These are phyloP conservation scores for Cavia porcellus DNA, from an alignment of 2,113 vertebrate species.

Conservation along the genomic window DNA sequence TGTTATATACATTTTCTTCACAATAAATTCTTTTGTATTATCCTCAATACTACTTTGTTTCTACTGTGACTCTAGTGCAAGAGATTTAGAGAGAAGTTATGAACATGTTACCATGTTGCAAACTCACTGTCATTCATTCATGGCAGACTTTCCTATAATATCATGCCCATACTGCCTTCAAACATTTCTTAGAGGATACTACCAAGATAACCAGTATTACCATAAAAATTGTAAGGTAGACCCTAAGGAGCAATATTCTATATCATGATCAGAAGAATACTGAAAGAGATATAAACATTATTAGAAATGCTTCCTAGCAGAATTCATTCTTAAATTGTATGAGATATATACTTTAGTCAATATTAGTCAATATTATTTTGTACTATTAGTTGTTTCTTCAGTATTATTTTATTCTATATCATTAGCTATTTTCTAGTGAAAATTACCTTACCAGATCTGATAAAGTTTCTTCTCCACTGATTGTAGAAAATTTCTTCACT, in stretches of 20 bases:
- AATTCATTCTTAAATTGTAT: conserved; percentile 60
- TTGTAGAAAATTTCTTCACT: conserved; percentile 93
- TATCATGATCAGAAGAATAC: background rate
- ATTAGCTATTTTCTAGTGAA: conserved; percentile 64
- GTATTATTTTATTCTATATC: conserved; percentile 55
- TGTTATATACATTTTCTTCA: conserved; percentile 33
- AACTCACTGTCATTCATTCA: background rate
- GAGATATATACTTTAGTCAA: background rate
- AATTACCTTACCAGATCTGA: conserved; percentile 92
- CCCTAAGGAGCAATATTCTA: conserved; percentile 53
- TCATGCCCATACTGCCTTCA: background rate
- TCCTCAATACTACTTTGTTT: conserved; percentile 7
- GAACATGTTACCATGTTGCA: background rate
- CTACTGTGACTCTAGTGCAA: background rate
- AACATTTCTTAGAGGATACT: conserved; percentile 17
- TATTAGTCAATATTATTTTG: conserved; percentile 65
- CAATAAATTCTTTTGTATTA: background rate
- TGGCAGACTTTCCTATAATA: conserved; percentile 1
- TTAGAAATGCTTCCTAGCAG: conserved; percentile 24
- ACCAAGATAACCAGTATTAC: conserved; percentile 28
- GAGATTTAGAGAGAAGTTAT: background rate
- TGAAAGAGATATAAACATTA: background rate
- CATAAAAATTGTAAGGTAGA: conserved; percentile 1
- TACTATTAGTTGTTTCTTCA: conserved; percentile 38
- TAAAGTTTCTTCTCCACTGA: conserved; percentile 93